These are phyloP conservation scores for Sinocyclocheilus anshuiensis DNA, from an alignment of 2,113 vertebrate genomes.

Conservation along the genomic window DNA sequence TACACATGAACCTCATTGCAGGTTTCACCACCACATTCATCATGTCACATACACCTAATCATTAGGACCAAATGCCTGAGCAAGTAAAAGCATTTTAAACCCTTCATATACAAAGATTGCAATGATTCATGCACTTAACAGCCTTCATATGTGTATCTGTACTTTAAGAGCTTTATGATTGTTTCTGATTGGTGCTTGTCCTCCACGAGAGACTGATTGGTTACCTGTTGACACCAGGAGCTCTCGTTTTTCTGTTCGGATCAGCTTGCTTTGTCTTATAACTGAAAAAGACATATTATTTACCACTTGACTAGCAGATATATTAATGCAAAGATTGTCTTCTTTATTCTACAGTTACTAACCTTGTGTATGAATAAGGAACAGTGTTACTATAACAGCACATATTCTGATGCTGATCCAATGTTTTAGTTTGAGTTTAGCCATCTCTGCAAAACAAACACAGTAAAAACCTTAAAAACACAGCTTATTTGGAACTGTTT, in stretches of 20 bases:
- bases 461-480: neutral
- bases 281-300: constrained; percentile 62
- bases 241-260: constrained; percentile 55
- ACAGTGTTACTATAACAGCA: constrained; percentile 43
- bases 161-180: neutral
- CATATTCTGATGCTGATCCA: constrained; percentile 44
- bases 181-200: constrained; percentile 15
- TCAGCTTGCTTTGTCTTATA: constrained; percentile 27
- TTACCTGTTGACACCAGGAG: constrained; percentile 67
- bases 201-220: neutral
- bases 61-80: neutral
- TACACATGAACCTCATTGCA: neutral
- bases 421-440: constrained; percentile 44
- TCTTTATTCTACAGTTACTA: constrained; percentile 4
- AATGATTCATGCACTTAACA: neutral
- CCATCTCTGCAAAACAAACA: constrained; percentile 51
- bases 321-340: neutral
- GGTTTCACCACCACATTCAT: neutral
- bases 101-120: neutral
- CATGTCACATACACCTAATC: neutral
- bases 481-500: neutral
- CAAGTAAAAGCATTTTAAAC: neutral
- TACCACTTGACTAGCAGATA: neutral
- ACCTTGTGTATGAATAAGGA: constrained; percentile 51
- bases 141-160: neutral